Percentiles rank a stretch among this genome's conserved stretches.
These are phyloP conservation scores for Ditula angustiorana DNA, from an alignment of 2,888 invertebrate species.

Conservation along the genomic window DNA sequence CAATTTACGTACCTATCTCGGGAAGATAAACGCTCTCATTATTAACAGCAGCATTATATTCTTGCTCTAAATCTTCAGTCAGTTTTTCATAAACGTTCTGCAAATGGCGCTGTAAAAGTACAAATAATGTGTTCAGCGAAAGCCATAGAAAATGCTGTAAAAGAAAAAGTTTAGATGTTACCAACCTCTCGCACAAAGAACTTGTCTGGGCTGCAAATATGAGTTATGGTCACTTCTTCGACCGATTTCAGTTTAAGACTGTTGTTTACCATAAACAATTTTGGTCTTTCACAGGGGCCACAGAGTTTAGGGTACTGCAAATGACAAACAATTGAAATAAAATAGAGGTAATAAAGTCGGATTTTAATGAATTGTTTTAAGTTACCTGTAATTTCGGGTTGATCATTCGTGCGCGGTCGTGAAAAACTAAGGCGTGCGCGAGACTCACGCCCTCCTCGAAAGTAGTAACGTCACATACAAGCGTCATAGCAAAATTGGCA, in stretches of 20 bases:
- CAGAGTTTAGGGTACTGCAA: slow-evolving; percentile 65
- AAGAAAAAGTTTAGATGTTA: neutral
- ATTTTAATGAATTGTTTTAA: neutral
- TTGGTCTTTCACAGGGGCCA: slow-evolving; percentile 62
- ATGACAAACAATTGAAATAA: neutral
- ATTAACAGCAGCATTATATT: slow-evolving; percentile 60
- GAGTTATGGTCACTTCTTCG: slow-evolving; percentile 83
- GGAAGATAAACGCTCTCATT: slow-evolving; percentile 73
- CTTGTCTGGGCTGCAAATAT: slow-evolving; percentile 87
- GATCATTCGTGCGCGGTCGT: slow-evolving; percentile 68
- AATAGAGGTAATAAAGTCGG: neutral
- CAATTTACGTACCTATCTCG: slow-evolving; percentile 77
- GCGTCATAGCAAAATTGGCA: slow-evolving; percentile 51
- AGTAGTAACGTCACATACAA: slow-evolving; percentile 72
- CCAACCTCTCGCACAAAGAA: slow-evolving; percentile 88
- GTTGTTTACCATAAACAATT: slow-evolving; percentile 60
- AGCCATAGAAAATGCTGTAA: slow-evolving; percentile 6
- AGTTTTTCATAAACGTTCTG: slow-evolving; percentile 70
- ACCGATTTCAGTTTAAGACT: slow-evolving; percentile 66
- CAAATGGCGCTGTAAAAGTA: slow-evolving; percentile 57
- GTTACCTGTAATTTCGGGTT: slow-evolving; percentile 60
- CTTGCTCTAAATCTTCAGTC: slow-evolving; percentile 73
- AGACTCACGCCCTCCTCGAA: slow-evolving; percentile 71
- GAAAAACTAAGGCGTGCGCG: slow-evolving; percentile 74
- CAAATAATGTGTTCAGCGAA: neutral